phyloP scores from a whole-genome alignment of 2,888 invertebrate species.

The Cheilosia variabilis region DNA sequence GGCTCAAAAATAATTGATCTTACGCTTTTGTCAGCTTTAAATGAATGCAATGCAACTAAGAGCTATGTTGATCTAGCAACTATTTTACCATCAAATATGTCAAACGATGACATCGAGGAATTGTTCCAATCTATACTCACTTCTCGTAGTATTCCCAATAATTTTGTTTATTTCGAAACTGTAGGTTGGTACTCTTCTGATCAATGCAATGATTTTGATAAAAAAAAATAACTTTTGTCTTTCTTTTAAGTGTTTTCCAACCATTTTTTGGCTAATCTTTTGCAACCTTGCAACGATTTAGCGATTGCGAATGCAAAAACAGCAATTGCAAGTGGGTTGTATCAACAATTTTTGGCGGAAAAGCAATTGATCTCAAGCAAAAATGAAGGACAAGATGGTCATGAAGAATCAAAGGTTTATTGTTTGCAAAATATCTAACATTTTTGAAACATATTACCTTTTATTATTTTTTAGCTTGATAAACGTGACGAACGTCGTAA shows the following conservation, averaged over 20 bases:
- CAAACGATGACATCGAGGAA: conserved; percentile 89
- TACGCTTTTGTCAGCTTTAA: conserved; percentile 90
- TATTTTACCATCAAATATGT: conserved; percentile 92
- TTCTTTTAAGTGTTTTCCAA: conserved; percentile 86
- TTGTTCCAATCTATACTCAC: conserved; percentile 87
- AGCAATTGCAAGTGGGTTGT: conserved; percentile 89
- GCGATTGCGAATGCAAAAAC: conserved; percentile 88
- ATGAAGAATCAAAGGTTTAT: conserved; percentile 80
- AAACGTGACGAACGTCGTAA: conserved; percentile 94
- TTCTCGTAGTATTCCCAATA: conserved; percentile 85
- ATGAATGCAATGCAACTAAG: conserved; percentile 92
- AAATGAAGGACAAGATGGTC: conserved; percentile 78
- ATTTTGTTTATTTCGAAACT: conserved; percentile 85
- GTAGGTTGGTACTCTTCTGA: conserved; percentile 84
- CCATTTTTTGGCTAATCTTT: conserved; percentile 88
- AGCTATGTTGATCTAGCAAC: conserved; percentile 92
- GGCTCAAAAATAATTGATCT: conserved; percentile 85
- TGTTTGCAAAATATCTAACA: neutral
- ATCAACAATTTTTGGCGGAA: conserved; percentile 89
- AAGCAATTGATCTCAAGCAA: conserved; percentile 84
- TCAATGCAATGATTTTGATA: neutral
- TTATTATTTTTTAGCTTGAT: conserved; percentile 85
- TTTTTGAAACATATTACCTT: neutral
- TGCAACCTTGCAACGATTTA: conserved; percentile 87
- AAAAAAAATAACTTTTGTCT: neutral